Evolutionary conservation across 2,113 vertebrate genomes (phyloP).

Genomic region (Caloenas nicobarica): DNA sequence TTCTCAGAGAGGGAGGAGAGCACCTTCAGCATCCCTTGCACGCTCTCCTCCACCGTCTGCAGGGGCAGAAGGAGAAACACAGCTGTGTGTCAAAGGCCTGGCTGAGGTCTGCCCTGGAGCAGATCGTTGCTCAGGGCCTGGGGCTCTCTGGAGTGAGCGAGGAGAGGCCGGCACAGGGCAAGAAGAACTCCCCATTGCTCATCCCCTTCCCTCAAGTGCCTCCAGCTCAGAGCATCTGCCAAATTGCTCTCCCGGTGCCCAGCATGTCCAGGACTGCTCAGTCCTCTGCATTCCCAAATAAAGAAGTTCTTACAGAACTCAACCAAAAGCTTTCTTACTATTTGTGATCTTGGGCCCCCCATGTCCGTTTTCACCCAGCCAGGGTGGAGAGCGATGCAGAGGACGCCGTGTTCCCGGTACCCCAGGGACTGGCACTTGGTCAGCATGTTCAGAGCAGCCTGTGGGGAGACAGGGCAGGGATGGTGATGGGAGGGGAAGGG

Average conservation of each 20-base stretch:
- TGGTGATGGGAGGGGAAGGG: not conserved
- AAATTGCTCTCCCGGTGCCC: not conserved
- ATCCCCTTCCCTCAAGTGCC: not conserved
- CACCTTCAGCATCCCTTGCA: slow-evolving; percentile 37
- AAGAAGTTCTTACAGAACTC: not conserved
- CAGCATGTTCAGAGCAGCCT: slow-evolving; percentile 22
- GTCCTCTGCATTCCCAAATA: not conserved
- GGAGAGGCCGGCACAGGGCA: not conserved
- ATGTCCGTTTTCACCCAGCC: not conserved
- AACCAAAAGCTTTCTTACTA: not conserved
- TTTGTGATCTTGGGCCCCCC: fast-evolving
- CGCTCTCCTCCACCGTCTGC: not conserved
- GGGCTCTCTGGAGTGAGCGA: not conserved
- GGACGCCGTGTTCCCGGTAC: not conserved
- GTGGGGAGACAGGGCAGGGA: not conserved
- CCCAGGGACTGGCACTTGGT: not conserved
- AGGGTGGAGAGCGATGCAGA: not conserved
- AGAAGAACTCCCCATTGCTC: not conserved
- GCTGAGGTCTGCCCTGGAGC: not conserved
- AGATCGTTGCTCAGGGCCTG: not conserved
- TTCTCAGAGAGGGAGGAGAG: slow-evolving; percentile 35
- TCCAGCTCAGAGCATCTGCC: not conserved
- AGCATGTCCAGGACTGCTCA: not conserved
- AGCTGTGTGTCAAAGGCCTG: not conserved
- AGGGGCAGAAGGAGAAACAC: not conserved